Evolutionary conservation across 1,140 invertebrate species (phyloP), one percentile per base, ranked within the genome.

Genomic region (Harpegnathos saltator): DNA sequence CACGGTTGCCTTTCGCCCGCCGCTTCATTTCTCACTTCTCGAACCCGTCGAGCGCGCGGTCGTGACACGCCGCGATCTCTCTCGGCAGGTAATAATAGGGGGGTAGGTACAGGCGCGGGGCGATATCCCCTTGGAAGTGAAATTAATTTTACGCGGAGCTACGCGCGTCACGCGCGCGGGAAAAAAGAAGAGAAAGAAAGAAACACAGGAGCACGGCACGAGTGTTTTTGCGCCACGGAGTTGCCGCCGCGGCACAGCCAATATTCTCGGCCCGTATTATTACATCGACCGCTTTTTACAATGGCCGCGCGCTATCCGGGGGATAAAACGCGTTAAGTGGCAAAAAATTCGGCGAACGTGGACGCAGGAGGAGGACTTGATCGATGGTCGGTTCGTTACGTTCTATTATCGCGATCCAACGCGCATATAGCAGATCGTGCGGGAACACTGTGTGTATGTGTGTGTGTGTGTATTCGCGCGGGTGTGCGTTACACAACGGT

Each of bases 311-410:
- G n/a, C n/a, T n/a, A n/a, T n/a, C 5, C 29, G 38, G 22, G 22
- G 52, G 52, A 17, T 19, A 17, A 29, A 44, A 26, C 59, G 80
- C 33, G 50, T 83, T 83, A 83, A 83, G 71, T 83, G 81, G 72
- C 72, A 83, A 83, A 83, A 83, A 83, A 74, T 62, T 14, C 33
- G 61, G 38, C 11, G 50, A 66, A 66, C 69, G 24, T 9, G 11
- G 17, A 11, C 59, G 59, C 54, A 3, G 71, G 26, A 74, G n/a
- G n/a, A n/a, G n/a, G 50, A 62, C 19, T 52, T 83, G 81, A 83
- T 83, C 81, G 81, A 83, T 83, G 81, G 80, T 14, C 69, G 72
- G 58, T 83, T 74, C 50, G 81, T 83, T 83, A 75, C 61, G 72
- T 83, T 77, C 61, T 50, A 77, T 77, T 83, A 83, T 48, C 26